Percentiles rank a stretch among this genome's conserved stretches.
phyloP scores from a whole-genome alignment of 2,888 invertebrate species.

The Chrysotoxum bicinctum region DNA sequence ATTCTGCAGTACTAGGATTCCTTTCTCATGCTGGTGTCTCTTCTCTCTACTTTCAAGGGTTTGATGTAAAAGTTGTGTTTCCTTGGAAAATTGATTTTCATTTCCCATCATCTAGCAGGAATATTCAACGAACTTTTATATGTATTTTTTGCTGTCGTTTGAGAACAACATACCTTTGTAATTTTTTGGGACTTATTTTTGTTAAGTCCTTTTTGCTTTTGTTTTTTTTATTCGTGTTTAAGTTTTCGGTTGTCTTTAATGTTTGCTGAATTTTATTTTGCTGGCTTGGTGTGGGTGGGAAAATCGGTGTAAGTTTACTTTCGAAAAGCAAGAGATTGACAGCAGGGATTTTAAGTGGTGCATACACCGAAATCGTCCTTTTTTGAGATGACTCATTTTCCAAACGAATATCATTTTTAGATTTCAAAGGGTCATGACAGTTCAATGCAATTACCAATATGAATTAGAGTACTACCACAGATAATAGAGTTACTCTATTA shows the following conservation, averaged over 20 bases:
- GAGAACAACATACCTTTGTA: background rate
- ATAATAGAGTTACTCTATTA: too few relatives aligned
- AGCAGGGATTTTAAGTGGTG: too few relatives aligned
- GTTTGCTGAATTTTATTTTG: background rate
- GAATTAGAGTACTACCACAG: too few relatives aligned
- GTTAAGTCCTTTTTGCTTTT: background rate
- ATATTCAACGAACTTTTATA: conserved; percentile 24
- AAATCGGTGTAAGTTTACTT: conserved; percentile 14
- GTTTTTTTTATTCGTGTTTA: background rate
- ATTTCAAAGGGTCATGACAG: too few relatives aligned
- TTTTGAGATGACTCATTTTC: too few relatives aligned
- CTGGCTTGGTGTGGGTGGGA: too few relatives aligned
- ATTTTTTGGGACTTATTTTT: conserved; percentile 5
- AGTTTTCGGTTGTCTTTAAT: background rate
- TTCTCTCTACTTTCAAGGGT: conserved; percentile 9
- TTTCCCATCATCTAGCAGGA: conserved; percentile 65
- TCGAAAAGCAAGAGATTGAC: too few relatives aligned
- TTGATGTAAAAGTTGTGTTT: conserved; percentile 64
- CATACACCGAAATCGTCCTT: too few relatives aligned
- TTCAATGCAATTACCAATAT: too few relatives aligned
- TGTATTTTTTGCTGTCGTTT: background rate
- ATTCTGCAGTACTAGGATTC: conserved; percentile 12
- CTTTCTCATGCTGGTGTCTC: background rate
- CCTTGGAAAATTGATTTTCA: conserved; percentile 70
- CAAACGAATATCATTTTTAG: too few relatives aligned